Base-by-base conservation (phyloP, 2,888 invertebrate genomes). In the Bellardia pandia region DNA sequence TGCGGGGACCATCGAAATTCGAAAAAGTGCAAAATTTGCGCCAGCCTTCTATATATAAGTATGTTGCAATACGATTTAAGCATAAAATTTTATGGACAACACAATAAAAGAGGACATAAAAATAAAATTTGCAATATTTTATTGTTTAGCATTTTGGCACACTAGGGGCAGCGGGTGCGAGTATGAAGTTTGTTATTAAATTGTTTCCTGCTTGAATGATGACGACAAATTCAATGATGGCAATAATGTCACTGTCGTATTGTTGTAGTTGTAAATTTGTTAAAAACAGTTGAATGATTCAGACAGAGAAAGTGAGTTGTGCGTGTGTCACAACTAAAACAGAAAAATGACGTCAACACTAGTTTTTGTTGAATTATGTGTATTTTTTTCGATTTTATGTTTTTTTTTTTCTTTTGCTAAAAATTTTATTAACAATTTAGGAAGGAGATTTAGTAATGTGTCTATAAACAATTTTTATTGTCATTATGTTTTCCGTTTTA, bases 401-500 rank as follows among this genome's bases (percentile, higher is more conserved):
- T 37, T 51, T 69, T 62, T 48, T 37, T 9, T 37, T n/a, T 53
- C 23, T 37, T 58, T 33, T 30, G 33, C 30, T 58, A 48, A 13
- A 81, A 48, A 30, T 56, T 56, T 53, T 85, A 62, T 72, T 74
- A 69, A 82, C 51, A 77, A 76, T 77, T 77, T 64, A 48, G 53
- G 45, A 58, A 71, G 40, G 86, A 68, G 45, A 85, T 45, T 77
- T 66, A 53, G 11, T 80, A 74, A 84, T 78, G 78, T 87, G 84
- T 82, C 81, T 78, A 75, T 85, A 82, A 87, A 85, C 81, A 85
- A 85, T 78, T 85, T 87, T 85, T 87, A 87, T 87, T 78, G 87
- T 85, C 87, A 77, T 87, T 81, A 87, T 85, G 85, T 78, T 85
- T 87, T 85, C 87, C 87, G 85, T 85, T 87, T 77, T 87, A 75